Percentiles rank a stretch among this genome's conserved stretches.
phyloP scores from a whole-genome alignment of 2,113 vertebrate species.

The Oreochromis spilurus region DNA sequence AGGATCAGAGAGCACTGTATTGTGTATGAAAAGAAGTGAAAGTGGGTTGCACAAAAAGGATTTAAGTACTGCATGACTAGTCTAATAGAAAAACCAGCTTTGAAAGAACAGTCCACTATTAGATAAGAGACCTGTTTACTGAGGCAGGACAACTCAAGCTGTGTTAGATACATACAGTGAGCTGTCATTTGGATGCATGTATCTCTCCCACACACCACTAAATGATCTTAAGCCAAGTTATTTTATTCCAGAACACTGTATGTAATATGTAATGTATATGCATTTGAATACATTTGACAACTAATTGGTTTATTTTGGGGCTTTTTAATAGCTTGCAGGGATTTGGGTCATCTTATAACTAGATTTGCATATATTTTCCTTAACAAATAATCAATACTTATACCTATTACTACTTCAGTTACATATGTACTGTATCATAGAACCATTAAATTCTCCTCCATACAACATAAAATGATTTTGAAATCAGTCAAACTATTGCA shows the following conservation, averaged over 20 bases:
- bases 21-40: slow-evolving; percentile 62
- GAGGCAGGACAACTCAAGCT: slow-evolving; percentile 9
- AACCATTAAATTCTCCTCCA: background rate
- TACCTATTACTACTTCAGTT: background rate
- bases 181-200: slow-evolving; percentile 4
- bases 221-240: background rate
- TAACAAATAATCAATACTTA: background rate
- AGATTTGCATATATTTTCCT: background rate
- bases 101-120: slow-evolving; percentile 41
- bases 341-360: background rate
- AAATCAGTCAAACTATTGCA: background rate
- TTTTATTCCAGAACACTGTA: background rate
- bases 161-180: background rate
- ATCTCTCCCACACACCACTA: background rate
- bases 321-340: background rate
- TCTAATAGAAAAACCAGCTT: slow-evolving; percentile 43
- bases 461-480: background rate
- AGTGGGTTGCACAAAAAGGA: slow-evolving; percentile 63
- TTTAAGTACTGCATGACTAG: slow-evolving; percentile 59
- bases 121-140: slow-evolving; percentile 53
- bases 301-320: background rate
- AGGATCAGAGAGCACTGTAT: slow-evolving; percentile 48
- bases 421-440: background rate
- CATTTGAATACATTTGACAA: background rate
- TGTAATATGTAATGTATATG: background rate